Percentiles rank a stretch among this genome's conserved stretches.
phyloP scores from a whole-genome alignment of 2,113 vertebrate genomes.

The Suricata suricatta region DNA sequence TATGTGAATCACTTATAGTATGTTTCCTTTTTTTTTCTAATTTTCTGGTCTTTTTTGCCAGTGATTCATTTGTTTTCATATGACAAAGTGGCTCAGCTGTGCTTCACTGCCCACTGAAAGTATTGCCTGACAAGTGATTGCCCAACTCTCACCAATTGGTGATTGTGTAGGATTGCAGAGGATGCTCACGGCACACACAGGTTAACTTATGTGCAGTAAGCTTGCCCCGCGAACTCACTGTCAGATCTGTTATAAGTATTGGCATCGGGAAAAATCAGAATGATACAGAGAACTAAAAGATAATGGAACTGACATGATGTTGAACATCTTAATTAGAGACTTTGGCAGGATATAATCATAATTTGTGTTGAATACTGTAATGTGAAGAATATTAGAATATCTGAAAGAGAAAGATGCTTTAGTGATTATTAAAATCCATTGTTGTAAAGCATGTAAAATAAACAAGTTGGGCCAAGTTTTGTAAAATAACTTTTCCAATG shows the following conservation, averaged over 20 bases:
- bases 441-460: not conserved
- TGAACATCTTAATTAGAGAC: not conserved
- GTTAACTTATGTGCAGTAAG: not conserved
- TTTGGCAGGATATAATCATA: not conserved
- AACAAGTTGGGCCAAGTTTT: not conserved
- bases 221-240: not conserved
- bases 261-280: not conserved
- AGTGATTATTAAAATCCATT: not conserved
- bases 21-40: not conserved
- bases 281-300: not conserved
- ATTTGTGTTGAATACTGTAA: slow-evolving; percentile 2
- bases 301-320: not conserved
- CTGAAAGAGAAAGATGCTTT: not conserved
- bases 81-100: slow-evolving; percentile 49
- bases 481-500: not conserved
- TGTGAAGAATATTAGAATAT: not conserved
- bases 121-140: not conserved
- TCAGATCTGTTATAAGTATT: not conserved
- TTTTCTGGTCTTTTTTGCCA: slow-evolving; percentile 41
- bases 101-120: slow-evolving; percentile 37
- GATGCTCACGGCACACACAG: not conserved
- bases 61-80: slow-evolving; percentile 61
- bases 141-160: not conserved
- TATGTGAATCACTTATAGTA: not conserved
- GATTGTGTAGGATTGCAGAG: not conserved